phyloP scores from a whole-genome alignment of 1,140 invertebrate species.

The Lerema accius region DNA sequence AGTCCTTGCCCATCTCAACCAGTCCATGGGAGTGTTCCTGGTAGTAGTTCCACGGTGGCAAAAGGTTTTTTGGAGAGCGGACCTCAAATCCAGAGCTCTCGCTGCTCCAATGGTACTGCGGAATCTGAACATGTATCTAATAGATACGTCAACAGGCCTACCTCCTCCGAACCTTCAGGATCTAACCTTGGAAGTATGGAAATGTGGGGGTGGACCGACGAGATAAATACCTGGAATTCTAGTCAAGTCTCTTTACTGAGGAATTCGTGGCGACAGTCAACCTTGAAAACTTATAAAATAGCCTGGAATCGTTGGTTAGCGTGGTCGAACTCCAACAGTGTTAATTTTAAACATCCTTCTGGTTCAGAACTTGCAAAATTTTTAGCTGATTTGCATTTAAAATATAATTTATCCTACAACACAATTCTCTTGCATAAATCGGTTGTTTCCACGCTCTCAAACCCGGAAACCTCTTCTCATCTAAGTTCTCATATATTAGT shows the following conservation, averaged over 20 bases:
- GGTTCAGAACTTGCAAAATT: slow-evolving; percentile 45
- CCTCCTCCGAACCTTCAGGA: slow-evolving; percentile 47
- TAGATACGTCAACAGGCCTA: slow-evolving; percentile 45
- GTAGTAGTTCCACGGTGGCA: slow-evolving; percentile 57
- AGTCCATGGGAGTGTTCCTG: slow-evolving; percentile 43
- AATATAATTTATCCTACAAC: slow-evolving; percentile 38
- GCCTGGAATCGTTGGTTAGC: slow-evolving; percentile 38
- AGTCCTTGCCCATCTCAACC: slow-evolving; percentile 54
- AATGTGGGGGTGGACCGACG: slow-evolving; percentile 48
- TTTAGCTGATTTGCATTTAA: slow-evolving; percentile 39
- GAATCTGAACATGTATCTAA: slow-evolving; percentile 41
- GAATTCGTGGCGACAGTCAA: slow-evolving; percentile 40
- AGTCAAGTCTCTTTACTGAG: slow-evolving; percentile 37
- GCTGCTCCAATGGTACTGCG: slow-evolving; percentile 43
- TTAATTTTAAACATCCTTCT: slow-evolving; percentile 22
- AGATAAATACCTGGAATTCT: slow-evolving; percentile 33
- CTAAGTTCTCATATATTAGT: slow-evolving; percentile 35
- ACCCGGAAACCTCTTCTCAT: slow-evolving; percentile 5
- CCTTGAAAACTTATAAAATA: slow-evolving; percentile 43
- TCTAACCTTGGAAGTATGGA: slow-evolving; percentile 54
- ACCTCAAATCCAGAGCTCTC: slow-evolving; percentile 47
- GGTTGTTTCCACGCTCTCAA: slow-evolving; percentile 46
- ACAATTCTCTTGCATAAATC: slow-evolving; percentile 57
- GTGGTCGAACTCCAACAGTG: slow-evolving; percentile 35
- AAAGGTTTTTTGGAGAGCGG: slow-evolving; percentile 58